phyloP scores from a whole-genome alignment of 1,140 invertebrate species.

The Drosophila nikananu region DNA sequence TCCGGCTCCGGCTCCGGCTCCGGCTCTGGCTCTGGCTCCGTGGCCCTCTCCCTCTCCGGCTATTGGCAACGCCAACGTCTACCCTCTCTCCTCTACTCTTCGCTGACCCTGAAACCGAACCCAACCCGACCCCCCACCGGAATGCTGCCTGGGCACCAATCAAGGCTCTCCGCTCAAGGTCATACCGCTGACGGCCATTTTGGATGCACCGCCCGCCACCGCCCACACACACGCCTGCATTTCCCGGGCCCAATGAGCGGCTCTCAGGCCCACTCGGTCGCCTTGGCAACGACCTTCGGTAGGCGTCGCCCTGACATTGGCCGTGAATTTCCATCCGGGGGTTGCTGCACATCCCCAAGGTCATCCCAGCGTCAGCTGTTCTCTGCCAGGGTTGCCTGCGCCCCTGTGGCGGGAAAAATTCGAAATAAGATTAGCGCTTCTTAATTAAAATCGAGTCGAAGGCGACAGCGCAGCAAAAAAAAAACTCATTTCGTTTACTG shows the following conservation, averaged over 20 bases:
- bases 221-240: conserved; percentile 62
- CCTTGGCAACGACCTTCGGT: conserved; percentile 75
- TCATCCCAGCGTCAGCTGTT: conserved; percentile 40
- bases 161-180: conserved; percentile 58
- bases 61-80: conserved; percentile 4
- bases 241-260: conserved; percentile 75
- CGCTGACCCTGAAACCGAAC: background rate
- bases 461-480: background rate
- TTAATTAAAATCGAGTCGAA: conserved; percentile 13
- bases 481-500: conserved; percentile 57
- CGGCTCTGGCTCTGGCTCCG: background rate
- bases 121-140: background rate
- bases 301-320: conserved; percentile 80
- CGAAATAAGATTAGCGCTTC: conserved; percentile 10
- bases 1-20: conserved; percentile 6
- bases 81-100: background rate
- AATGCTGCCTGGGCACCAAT: conserved; percentile 1
- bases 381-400: conserved; percentile 37
- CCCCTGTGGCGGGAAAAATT: conserved; percentile 10
- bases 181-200: conserved; percentile 76
- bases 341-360: conserved; percentile 64
- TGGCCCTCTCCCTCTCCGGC: background rate
- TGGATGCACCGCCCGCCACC: conserved; percentile 58
- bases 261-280: conserved; percentile 57
- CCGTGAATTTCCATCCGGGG: conserved; percentile 54